Conservation (phyloP, 2,113 vertebrate genomes). For the Nothobranchius kuhntae region DNA sequence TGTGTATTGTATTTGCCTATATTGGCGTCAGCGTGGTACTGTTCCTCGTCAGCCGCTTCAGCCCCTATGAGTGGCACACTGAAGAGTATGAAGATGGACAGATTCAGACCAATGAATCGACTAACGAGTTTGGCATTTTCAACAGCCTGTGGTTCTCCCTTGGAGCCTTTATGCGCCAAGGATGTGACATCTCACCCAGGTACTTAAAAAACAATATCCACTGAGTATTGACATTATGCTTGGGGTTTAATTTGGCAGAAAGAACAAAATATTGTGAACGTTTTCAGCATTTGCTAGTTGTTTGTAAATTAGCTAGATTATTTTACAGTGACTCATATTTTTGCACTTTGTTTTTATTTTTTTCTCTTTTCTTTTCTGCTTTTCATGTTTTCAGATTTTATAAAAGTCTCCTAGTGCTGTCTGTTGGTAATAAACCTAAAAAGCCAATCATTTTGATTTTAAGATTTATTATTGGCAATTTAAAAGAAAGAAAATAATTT, state of each 20-base stretch:
- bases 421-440: too few species aligned
- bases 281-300: background rate
- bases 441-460: too few species aligned
- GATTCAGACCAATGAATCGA: slow-evolving; percentile 98
- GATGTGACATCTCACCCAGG: slow-evolving; percentile 96
- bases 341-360: background rate
- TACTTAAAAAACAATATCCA: slow-evolving; percentile 74
- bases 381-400: background rate
- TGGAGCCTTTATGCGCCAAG: slow-evolving; percentile 95
- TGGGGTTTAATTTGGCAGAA: background rate
- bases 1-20: slow-evolving; percentile 99
- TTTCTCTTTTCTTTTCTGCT: background rate
- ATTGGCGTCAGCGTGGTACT: slow-evolving; percentile 99
- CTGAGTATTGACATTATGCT: background rate
- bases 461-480: too few species aligned
- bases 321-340: too few species aligned
- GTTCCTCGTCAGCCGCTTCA: slow-evolving; percentile 99
- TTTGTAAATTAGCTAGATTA: background rate
- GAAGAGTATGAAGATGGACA: slow-evolving; percentile 99
- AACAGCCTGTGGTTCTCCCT: slow-evolving; percentile 99
- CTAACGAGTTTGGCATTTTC: slow-evolving; percentile 99
- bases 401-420: too few species aligned
- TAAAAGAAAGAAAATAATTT: too few species aligned
- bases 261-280: background rate
- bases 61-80: slow-evolving; percentile 99